Evolutionary conservation across 2,888 invertebrate species (phyloP).

Genomic region (Arge pagana): DNA sequence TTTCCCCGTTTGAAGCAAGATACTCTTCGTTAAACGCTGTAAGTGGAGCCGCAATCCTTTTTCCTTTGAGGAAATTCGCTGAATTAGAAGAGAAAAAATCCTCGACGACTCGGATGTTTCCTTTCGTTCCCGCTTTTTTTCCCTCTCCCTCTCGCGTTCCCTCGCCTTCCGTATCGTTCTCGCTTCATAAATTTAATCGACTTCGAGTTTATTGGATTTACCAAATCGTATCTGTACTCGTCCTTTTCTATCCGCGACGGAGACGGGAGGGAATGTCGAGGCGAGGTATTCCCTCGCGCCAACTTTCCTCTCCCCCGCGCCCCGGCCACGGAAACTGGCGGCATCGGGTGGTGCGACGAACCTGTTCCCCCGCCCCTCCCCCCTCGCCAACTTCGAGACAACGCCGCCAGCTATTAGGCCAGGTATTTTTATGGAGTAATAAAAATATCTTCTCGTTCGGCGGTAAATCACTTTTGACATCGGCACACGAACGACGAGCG

Average conservation of each 20-base stretch:
- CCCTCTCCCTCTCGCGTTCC: too few relatives aligned
- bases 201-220: constrained; percentile 52
- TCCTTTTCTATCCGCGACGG: too few relatives aligned
- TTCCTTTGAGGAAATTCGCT: too few relatives aligned
- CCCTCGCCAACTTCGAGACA: constrained; percentile 10
- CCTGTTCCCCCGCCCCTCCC: background rate
- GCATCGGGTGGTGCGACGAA: constrained; percentile 11
- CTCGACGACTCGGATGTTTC: background rate
- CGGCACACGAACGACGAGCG: too few relatives aligned
- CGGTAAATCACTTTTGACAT: constrained; percentile 28
- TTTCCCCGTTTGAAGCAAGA: too few relatives aligned
- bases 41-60: too few relatives aligned
- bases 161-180: too few relatives aligned
- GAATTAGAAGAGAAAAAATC: too few relatives aligned
- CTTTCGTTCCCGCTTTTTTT: background rate
- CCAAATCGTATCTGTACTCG: too few relatives aligned
- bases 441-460: constrained; percentile 43
- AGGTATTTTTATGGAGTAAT: constrained; percentile 52
- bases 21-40: too few relatives aligned
- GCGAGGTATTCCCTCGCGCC: constrained; percentile 21
- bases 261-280: constrained; percentile 37
- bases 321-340: background rate
- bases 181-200: constrained; percentile 55
- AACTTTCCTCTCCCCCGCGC: background rate
- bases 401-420: constrained; percentile 44